These are phyloP conservation scores for Epinotia ramella DNA, from an alignment of 2,888 invertebrate genomes.

Conservation along the genomic window DNA sequence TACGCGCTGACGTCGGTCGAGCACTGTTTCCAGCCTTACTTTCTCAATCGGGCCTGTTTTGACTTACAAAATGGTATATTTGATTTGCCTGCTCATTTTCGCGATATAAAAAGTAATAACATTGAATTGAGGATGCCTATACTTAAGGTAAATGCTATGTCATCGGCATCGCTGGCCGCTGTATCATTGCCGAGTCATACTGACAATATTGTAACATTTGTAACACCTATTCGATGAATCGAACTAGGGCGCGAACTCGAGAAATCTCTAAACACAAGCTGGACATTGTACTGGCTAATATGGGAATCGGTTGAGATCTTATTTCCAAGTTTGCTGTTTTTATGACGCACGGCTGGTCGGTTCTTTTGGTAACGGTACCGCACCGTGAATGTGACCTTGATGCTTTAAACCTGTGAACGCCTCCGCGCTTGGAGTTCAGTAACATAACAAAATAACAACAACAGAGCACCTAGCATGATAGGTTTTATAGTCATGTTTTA, in stretches of 20 bases:
- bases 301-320: neutral
- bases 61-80: too few species aligned
- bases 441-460: neutral
- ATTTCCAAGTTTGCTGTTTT: neutral
- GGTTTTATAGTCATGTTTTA: too few species aligned
- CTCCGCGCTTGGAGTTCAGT: constrained; percentile 21
- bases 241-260: constrained; percentile 17
- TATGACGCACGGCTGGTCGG: neutral
- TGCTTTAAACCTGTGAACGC: constrained; percentile 30
- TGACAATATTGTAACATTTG: constrained; percentile 2
- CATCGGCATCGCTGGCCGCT: constrained; percentile 11
- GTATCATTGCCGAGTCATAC: constrained; percentile 16
- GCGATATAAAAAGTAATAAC: neutral
- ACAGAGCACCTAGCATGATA: too few species aligned
- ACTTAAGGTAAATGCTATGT: neutral
- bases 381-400: constrained; percentile 39
- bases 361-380: constrained; percentile 25
- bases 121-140: neutral
- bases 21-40: too few species aligned
- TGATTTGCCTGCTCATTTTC: too few species aligned
- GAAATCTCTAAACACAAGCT: constrained; percentile 20
- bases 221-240: neutral
- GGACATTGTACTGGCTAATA: neutral
- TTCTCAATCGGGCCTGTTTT: too few species aligned
- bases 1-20: too few species aligned